Evolutionary conservation across 2,888 invertebrate genomes (phyloP), one percentile per base, ranked within the genome.

Genomic region (Cybosia mesomella): DNA sequence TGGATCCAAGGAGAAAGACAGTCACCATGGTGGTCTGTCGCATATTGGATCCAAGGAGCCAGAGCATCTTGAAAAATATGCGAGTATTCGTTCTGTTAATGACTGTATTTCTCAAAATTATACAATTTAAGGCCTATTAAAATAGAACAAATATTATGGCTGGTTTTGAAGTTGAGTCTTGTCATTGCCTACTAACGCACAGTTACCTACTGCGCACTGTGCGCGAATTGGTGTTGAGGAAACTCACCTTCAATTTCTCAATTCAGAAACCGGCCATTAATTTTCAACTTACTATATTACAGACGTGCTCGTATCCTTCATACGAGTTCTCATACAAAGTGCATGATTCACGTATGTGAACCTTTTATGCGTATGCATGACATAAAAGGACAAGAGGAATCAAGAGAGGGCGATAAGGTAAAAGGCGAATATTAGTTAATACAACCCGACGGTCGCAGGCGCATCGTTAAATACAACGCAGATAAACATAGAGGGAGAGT

Each of bases 241-340:
- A 10, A 36, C 11, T 36, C 36, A 13, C 2, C 36, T 36, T 36
- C 36, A 15, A 39, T 18, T 39, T 39, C 39, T 43, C 43, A 18
- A 5, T 18, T 43, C 43, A 43, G 43, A 43, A 43, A 43, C 18
- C 15, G 5, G 39, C 4, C 18, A 49, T 49, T 49, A n/a, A 49
- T 49, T n/a, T 24, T 32, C n/a, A 53, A 62, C 13, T 8, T 62
- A 10, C 22, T 28, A n/a, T 59, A 34, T 79, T 75, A 13, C 76
- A 94, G 94, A 93, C 92, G 66, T 85, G 83, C 88, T 80, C 93
- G 88, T 92, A 94, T 92, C 94, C 95, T 71, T 90, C 91, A 85
- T 95, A 95, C 85, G 94, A 95, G 79, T 96, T 94, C 92, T 94
- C 93, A 74, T 96, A 96, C 85, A 93, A 92, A 79, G 96, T 96